A percentile compares a stretch with the other conserved stretches of the same genome.
phyloP scores from a whole-genome alignment of 2,888 invertebrate species.

The Aethes cnicana region DNA sequence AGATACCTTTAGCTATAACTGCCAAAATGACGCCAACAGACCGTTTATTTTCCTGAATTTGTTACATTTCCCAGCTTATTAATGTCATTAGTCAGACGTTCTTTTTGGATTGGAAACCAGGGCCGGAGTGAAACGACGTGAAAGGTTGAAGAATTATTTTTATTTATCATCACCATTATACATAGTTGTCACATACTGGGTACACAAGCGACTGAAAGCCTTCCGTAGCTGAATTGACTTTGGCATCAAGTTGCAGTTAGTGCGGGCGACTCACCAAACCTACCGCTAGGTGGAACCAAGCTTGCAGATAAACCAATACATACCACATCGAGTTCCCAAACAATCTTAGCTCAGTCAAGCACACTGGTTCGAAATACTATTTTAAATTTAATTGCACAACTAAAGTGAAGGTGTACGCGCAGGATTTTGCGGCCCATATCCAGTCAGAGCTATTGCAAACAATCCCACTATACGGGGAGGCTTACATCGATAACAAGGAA shows the following conservation, averaged over 20 bases:
- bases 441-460: constrained; percentile 8
- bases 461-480: constrained; percentile 4
- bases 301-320: neutral
- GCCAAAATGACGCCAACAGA: too few relatives aligned
- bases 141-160: constrained; percentile 78
- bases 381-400: constrained; percentile 11
- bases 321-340: too few relatives aligned
- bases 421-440: constrained; percentile 11
- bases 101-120: too few relatives aligned
- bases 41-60: too few relatives aligned
- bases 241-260: constrained; percentile 80
- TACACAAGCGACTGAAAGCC: constrained; percentile 79
- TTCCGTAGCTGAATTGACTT: constrained; percentile 82
- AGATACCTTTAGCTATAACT: too few relatives aligned
- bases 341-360: neutral
- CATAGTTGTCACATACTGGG: constrained; percentile 78
- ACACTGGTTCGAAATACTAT: constrained; percentile 23
- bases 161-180: constrained; percentile 74
- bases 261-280: constrained; percentile 51
- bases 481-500: constrained; percentile 45
- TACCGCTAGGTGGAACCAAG: constrained; percentile 1
- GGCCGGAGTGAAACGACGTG: too few relatives aligned
- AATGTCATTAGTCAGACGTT: too few relatives aligned
- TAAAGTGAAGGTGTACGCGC: neutral
- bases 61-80: too few relatives aligned